Evolutionary conservation across 2,113 vertebrate species (phyloP), one percentile per base, ranked within the genome.

Genomic region (Cyphomyrus discorhynchus): DNA sequence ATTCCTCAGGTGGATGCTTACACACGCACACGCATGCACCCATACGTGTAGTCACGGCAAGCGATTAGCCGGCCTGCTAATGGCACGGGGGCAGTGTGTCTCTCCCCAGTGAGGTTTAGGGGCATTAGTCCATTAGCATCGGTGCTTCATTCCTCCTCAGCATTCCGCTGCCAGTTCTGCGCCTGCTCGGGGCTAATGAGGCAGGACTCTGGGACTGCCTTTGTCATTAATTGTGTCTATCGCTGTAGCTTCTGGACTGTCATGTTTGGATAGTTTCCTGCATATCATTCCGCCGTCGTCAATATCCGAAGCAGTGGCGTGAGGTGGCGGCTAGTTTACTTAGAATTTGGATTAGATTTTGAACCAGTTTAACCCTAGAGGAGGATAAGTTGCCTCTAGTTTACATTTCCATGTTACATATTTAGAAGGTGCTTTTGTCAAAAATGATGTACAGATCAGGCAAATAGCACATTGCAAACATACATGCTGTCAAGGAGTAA

Each of bases 121-220:
- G 50, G 56, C 90, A 92, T 91, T 90, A 88, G 84, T 91, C 91
- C 89, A 91, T 94, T 94, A 94, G 89, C 88, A 90, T 17, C 82
- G 66, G 86, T 45, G 47, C 70, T 87, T 74, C 90, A 77, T 87
- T 87, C 89, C 87, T 92, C 89, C 91, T 92, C 91, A 88, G 89
- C 89, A 91, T 92, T 90, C 88, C 87, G 87, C 91, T 89, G 89
- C 89, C 90, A 87, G 91, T 87, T 86, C 2, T 21, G 91, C 89
- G 89, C 92, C 91, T 84, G 92, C 92, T 91, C 85, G 56, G 91
- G 91, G 90, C 92, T 94, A 93, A 93, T 93, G 91, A 92, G 93
- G 90, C 89, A 89, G 88, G 42, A 90, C 89, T 90, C 82, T 91
- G 91, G 91, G 90, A 90, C 91, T 89, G 77, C 90, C 89, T 92